Conservation (phyloP, 2,888 invertebrate genomes). For the Leuctra nigra region DNA sequence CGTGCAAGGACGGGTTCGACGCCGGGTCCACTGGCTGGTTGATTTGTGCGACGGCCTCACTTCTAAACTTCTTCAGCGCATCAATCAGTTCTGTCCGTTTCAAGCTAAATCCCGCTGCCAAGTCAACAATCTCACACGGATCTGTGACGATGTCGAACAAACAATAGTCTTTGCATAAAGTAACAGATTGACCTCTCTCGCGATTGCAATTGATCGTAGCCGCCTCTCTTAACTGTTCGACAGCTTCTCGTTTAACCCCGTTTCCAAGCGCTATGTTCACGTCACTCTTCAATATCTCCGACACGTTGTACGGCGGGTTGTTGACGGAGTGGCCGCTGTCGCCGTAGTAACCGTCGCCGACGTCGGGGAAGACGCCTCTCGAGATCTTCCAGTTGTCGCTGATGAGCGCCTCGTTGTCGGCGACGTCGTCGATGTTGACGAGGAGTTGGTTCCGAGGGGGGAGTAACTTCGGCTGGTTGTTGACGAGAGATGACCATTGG, state of each 20-base stretch:
- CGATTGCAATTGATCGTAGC: no score
- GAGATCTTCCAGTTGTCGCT: slow-evolving; percentile 22
- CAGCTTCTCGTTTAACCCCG: background rate
- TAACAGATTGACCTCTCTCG: no score
- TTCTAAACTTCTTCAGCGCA: slow-evolving; percentile 1
- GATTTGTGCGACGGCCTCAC: slow-evolving; percentile 9
- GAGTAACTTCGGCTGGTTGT: background rate
- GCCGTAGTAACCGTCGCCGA: slow-evolving; percentile 18
- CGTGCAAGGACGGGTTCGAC: slow-evolving; percentile 19
- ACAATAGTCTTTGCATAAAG: slow-evolving; percentile 14
- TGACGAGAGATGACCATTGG: slow-evolving; percentile 13
- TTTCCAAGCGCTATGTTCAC: background rate
- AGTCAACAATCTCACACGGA: slow-evolving; percentile 30
- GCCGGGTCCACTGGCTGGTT: slow-evolving; percentile 17
- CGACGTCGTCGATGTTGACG: slow-evolving; percentile 30
- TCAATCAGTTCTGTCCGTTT: background rate
- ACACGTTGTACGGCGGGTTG: slow-evolving; percentile 34
- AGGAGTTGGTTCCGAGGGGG: no score
- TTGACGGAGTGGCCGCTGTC: slow-evolving; percentile 18
- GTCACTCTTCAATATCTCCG: slow-evolving; percentile 34
- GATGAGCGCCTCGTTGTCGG: slow-evolving; percentile 5
- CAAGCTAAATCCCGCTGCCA: slow-evolving; percentile 23
- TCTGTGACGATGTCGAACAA: slow-evolving; percentile 30
- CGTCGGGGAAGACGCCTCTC: slow-evolving; percentile 4
- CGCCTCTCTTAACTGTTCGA: no score